Evolutionary conservation across 2,797 vertebrate species (phyloP), one percentile per base, ranked within the genome.

Genomic region (Chloroceryle amazona): DNA sequence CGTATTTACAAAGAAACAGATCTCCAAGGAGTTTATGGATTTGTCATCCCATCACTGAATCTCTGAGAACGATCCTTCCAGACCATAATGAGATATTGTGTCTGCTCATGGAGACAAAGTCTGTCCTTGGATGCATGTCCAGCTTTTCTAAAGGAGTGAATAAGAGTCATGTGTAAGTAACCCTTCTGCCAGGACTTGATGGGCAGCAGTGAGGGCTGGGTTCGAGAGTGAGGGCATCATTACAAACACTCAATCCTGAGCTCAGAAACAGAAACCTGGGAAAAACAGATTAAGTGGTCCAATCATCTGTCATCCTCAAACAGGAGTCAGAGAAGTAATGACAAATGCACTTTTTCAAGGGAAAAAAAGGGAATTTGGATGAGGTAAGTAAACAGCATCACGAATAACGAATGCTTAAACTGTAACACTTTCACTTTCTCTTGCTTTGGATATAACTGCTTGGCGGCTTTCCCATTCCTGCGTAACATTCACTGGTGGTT

Each of bases 1-100:
- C 7, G 3, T 89, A 73, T 86, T 96, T 95, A 67, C 86, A 93
- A 87, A 94, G 92, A 85, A 92, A 71, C 55, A 78, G 89, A 78
- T 92, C 89, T 65, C 89, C 49, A 46, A 89, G 74, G 89, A 85
- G 67, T 87, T 92, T 44, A 76, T 0, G 1, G 80, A 86, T 95
- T 92, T 92, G 90, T 96, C 67, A 85, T 95, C 90, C 71, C 44
- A 8, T 20, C 0, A 0, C 73, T 22, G 41, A 67, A 82, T 51
- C 89, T 81, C 74, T n/a, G 62, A 57, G 89, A 85, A 60, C 0
- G 9, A 73, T 84, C 70, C 81, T 90, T 82, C 70, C 89, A 91
- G 93, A 92, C 86, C 52, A 14, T 70, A 42, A 42, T 23, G 74
- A 93, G 84, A 80, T 87, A 82, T 18, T 80, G 67, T 63, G n/a